phyloP scores from a whole-genome alignment of 1,140 invertebrate species.

The Chironomus striatipennis region DNA sequence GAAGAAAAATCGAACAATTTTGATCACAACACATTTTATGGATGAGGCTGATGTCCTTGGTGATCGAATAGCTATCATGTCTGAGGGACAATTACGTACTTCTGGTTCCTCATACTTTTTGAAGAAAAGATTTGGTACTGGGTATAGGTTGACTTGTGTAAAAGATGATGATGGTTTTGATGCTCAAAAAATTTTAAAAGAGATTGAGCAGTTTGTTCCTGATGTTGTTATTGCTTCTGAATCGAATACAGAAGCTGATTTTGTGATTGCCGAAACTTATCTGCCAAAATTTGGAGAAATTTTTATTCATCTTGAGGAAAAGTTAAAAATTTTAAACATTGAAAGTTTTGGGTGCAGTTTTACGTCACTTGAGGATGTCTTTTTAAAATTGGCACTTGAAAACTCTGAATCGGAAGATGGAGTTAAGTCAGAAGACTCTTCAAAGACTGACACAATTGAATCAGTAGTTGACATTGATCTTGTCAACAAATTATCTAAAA shows the following conservation, averaged over 20 bases:
- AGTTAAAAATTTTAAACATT: slow-evolving; percentile 38
- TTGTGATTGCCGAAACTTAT: slow-evolving; percentile 34
- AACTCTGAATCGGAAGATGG: slow-evolving; percentile 31
- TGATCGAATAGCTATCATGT: slow-evolving; percentile 81
- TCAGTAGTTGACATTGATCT: too few species aligned
- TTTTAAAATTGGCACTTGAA: slow-evolving; percentile 49
- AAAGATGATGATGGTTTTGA: slow-evolving; percentile 43
- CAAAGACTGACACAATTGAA: too few species aligned
- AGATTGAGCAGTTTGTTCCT: slow-evolving; percentile 43
- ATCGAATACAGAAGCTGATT: slow-evolving; percentile 28
- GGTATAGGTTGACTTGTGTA: slow-evolving; percentile 49
- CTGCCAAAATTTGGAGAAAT: slow-evolving; percentile 33
- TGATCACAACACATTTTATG: slow-evolving; percentile 92
- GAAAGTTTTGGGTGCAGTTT: slow-evolving; percentile 86
- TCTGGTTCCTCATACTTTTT: slow-evolving; percentile 51
- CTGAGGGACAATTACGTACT: slow-evolving; percentile 57
- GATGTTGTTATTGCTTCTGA: slow-evolving; percentile 25
- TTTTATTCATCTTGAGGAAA: slow-evolving; percentile 33
- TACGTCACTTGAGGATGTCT: slow-evolving; percentile 87
- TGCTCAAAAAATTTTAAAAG: slow-evolving; percentile 39
- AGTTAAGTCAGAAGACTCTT: slow-evolving; percentile 25
- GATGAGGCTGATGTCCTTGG: slow-evolving; percentile 90
- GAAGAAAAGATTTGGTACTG: slow-evolving; percentile 57
- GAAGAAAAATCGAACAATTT: slow-evolving; percentile 53
- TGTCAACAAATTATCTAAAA: too few species aligned